A percentile compares a stretch with the other conserved stretches of the same genome.
Evolutionary conservation across 2,888 invertebrate species (phyloP).

Genomic region (Lypha dubia): DNA sequence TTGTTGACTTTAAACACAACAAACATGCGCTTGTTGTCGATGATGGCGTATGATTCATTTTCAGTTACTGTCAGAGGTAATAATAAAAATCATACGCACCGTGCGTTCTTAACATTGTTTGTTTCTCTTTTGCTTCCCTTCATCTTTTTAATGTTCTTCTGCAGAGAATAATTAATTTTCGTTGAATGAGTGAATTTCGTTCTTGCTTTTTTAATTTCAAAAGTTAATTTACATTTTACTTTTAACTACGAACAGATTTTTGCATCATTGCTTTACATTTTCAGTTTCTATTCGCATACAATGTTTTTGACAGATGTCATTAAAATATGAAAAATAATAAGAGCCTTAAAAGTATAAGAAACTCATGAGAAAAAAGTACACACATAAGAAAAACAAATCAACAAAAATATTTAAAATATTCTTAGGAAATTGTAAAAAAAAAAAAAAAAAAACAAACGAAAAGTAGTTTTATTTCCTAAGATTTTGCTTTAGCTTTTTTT

Average conservation of each 20-base stretch:
- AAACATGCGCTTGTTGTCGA: too few relatives aligned
- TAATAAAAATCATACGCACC: too few relatives aligned
- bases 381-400: neutral
- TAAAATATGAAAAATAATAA: slow-evolving; percentile 8
- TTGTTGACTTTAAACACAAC: too few relatives aligned
- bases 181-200: neutral
- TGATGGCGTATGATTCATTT: too few relatives aligned
- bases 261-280: neutral
- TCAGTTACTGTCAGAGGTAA: too few relatives aligned
- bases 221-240: neutral
- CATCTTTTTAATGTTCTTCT: too few relatives aligned
- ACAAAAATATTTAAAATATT: neutral
- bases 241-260: neutral
- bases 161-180: neutral
- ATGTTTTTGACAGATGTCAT: slow-evolving; percentile 42
- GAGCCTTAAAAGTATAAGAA: neutral
- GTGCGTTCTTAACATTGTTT: too few relatives aligned
- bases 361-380: neutral
- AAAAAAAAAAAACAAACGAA: neutral
- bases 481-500: neutral
- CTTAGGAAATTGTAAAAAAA: neutral
- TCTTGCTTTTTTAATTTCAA: neutral
- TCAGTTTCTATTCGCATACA: neutral
- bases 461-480: neutral
- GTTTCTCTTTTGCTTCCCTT: too few relatives aligned